Conservation (phyloP, 2,797 vertebrate species). For the Sciurus carolinensis region DNA sequence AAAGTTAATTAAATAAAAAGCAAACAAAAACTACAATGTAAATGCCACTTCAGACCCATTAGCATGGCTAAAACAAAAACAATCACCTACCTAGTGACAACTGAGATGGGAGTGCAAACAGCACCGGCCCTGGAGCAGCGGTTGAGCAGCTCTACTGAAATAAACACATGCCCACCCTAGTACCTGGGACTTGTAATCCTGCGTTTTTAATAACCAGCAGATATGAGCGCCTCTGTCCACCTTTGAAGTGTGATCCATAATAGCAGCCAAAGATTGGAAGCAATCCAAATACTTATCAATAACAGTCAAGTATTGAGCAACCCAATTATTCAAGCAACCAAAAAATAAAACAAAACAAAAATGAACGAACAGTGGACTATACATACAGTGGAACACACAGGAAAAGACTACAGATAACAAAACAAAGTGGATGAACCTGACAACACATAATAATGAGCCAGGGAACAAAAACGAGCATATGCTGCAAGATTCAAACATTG, state of each 20-base stretch:
- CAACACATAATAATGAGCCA: background rate
- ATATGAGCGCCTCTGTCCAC: background rate
- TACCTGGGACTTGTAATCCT: background rate
- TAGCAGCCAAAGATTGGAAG: background rate
- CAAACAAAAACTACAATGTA: background rate
- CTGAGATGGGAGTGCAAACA: background rate
- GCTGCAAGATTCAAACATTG: background rate
- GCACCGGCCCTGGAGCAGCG: background rate
- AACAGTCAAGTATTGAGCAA: background rate
- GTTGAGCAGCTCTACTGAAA: background rate
- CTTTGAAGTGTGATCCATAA: background rate
- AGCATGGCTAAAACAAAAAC: background rate
- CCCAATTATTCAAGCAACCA: background rate
- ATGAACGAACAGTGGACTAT: background rate
- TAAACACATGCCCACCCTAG: background rate
- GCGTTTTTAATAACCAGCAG: background rate
- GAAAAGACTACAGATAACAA: background rate
- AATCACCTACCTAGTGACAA: background rate
- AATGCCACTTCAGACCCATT: background rate
- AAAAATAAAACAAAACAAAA: background rate
- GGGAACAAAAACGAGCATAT: background rate
- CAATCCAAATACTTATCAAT: background rate
- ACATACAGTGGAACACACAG: background rate
- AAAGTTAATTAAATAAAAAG: background rate
- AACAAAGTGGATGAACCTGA: background rate